These are phyloP conservation scores for Aphrophora alni DNA, from an alignment of 2,888 invertebrate species.

Conservation along the genomic window DNA sequence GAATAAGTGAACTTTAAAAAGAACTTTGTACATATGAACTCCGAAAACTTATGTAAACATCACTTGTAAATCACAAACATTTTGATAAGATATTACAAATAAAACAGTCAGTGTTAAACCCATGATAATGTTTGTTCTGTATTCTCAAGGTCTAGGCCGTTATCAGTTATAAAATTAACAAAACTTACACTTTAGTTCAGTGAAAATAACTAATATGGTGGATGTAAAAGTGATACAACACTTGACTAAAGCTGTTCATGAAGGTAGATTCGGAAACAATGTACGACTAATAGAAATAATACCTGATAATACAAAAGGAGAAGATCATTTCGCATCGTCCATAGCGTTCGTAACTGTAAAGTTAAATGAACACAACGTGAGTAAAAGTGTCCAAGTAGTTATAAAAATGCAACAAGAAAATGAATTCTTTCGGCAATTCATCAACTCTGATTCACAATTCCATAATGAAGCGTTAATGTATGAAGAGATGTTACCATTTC, in stretches of 20 bases:
- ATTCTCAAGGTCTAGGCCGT: no score
- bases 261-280: background rate
- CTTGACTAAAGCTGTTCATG: background rate
- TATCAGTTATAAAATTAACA: no score
- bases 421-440: background rate
- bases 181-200: no score
- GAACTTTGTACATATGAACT: no score
- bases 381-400: conserved; percentile 15
- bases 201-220: no score
- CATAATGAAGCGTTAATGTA: conserved; percentile 34
- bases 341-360: conserved; percentile 10
- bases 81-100: no score
- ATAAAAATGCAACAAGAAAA: conserved; percentile 26
- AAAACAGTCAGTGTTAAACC: no score
- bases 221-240: background rate
- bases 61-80: no score
- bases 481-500: conserved; percentile 25
- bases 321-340: conserved; percentile 26
- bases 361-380: background rate
- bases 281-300: background rate
- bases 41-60: no score
- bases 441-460: conserved; percentile 11
- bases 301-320: background rate
- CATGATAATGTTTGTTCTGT: no score
- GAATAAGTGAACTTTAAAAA: no score